phyloP scores from a whole-genome alignment of 1,140 invertebrate genomes.

The Drosophila ercepeae region DNA sequence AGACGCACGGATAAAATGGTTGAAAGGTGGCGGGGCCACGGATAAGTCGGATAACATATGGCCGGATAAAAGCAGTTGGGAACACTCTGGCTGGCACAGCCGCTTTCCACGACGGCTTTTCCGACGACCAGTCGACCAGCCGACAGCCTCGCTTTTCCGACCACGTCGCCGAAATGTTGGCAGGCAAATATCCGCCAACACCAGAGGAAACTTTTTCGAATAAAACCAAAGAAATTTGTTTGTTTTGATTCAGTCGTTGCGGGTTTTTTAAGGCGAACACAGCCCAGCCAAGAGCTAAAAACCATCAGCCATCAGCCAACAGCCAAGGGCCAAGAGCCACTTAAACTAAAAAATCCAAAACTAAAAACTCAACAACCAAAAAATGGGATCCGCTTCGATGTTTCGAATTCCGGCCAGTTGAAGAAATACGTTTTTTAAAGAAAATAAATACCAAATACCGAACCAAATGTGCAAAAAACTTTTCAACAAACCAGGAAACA shows the following conservation, averaged over 20 bases:
- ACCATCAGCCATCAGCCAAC: too few species aligned
- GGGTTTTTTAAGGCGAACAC: slow-evolving; percentile 76
- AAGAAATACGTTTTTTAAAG: slow-evolving; percentile 8
- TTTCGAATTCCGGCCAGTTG: slow-evolving; percentile 1
- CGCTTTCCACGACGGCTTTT: slow-evolving; percentile 8
- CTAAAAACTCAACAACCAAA: not conserved
- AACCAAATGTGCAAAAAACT: slow-evolving; percentile 6
- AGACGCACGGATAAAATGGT: slow-evolving; percentile 60
- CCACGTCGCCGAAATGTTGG: not conserved
- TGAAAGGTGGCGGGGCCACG: slow-evolving; percentile 4
- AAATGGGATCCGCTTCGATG: slow-evolving; percentile 2
- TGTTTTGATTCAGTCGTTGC: slow-evolving; percentile 84
- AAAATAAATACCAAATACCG: not conserved
- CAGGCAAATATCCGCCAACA: slow-evolving; percentile 31
- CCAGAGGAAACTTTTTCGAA: slow-evolving; percentile 59
- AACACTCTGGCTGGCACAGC: slow-evolving; percentile 36
- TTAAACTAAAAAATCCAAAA: not conserved
- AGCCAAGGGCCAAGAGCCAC: too few species aligned
- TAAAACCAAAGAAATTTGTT: slow-evolving; percentile 82
- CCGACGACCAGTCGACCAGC: slow-evolving; percentile 14
- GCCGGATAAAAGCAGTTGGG: slow-evolving; percentile 47
- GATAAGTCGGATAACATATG: slow-evolving; percentile 49
- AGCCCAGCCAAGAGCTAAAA: slow-evolving; percentile 21
- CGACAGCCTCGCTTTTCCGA: slow-evolving; percentile 7
- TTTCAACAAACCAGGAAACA: slow-evolving; percentile 20